A percentile compares a stretch with the other conserved stretches of the same genome.
Evolutionary conservation across 2,113 vertebrate species (phyloP).

Genomic region (Scortum barcoo): DNA sequence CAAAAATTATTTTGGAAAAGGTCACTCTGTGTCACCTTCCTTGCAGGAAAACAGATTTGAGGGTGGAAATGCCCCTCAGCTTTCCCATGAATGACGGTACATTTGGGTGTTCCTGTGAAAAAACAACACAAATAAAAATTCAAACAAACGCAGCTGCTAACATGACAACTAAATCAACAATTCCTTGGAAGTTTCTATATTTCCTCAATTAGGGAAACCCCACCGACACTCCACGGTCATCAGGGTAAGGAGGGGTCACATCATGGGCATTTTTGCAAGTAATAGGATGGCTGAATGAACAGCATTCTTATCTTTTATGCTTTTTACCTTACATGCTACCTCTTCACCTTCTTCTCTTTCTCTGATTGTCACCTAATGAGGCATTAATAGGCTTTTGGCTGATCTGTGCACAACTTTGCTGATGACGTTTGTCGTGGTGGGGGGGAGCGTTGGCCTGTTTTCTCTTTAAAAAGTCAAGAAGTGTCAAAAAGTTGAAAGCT

Average conservation of each 20-base stretch:
- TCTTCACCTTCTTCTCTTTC: not conserved
- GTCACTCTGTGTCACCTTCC: constrained; percentile 56
- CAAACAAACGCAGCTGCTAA: not conserved
- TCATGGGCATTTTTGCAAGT: not conserved
- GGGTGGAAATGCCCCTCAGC: constrained; percentile 49
- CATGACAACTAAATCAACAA: constrained; percentile 27
- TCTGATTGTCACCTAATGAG: not conserved
- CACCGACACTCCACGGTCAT: not conserved
- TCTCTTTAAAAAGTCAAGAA: not conserved
- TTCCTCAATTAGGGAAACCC: constrained; percentile 27
- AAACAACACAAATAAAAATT: not conserved
- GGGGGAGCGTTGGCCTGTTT: not conserved
- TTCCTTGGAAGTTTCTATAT: not conserved
- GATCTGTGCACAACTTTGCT: not conserved
- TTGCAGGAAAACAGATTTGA: constrained; percentile 34
- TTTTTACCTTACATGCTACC: not conserved
- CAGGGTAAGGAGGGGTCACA: not conserved
- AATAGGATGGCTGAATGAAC: not conserved
- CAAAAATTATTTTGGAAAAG: constrained; percentile 39
- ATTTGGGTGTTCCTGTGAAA: not conserved
- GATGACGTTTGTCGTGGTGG: not conserved
- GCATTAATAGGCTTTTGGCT: constrained; percentile 12
- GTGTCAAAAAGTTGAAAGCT: not conserved
- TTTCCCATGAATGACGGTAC: constrained; percentile 17
- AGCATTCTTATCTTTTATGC: not conserved